These are phyloP conservation scores for Deilephila elpenor DNA, from an alignment of 2,888 invertebrate genomes.

Conservation along the genomic window DNA sequence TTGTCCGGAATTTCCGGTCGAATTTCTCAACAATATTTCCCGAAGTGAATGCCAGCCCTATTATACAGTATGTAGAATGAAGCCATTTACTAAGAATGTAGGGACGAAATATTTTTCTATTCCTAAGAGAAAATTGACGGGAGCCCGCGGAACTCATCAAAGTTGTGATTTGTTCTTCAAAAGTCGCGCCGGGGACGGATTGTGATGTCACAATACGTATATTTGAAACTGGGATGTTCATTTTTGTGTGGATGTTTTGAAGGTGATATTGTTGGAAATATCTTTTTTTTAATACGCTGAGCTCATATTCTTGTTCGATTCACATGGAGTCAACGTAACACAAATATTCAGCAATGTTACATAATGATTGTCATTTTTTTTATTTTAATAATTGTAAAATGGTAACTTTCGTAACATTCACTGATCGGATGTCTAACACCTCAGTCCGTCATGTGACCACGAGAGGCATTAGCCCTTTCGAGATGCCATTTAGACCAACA, in stretches of 20 bases:
- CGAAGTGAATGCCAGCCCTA: slow-evolving; percentile 21
- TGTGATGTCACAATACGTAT: slow-evolving; percentile 16
- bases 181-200: slow-evolving; percentile 34
- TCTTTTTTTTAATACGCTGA: too few relatives aligned
- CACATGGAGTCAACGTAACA: too few relatives aligned
- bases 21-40: background rate
- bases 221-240: background rate
- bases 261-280: too few relatives aligned
- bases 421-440: too few relatives aligned
- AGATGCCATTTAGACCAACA: too few relatives aligned
- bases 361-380: too few relatives aligned
- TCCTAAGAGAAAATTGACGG: slow-evolving; percentile 45
- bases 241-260: background rate
- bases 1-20: background rate
- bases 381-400: too few relatives aligned
- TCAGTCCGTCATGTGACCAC: too few relatives aligned
- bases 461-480: too few relatives aligned
- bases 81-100: slow-evolving; percentile 33
- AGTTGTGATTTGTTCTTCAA: slow-evolving; percentile 61
- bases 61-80: slow-evolving; percentile 36
- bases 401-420: too few relatives aligned
- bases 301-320: too few relatives aligned
- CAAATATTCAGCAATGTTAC: too few relatives aligned
- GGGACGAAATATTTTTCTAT: slow-evolving; percentile 39
- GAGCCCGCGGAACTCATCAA: slow-evolving; percentile 56